Evolutionary conservation across 2,888 invertebrate genomes (phyloP).

Genomic region (Perithous albicinctus): DNA sequence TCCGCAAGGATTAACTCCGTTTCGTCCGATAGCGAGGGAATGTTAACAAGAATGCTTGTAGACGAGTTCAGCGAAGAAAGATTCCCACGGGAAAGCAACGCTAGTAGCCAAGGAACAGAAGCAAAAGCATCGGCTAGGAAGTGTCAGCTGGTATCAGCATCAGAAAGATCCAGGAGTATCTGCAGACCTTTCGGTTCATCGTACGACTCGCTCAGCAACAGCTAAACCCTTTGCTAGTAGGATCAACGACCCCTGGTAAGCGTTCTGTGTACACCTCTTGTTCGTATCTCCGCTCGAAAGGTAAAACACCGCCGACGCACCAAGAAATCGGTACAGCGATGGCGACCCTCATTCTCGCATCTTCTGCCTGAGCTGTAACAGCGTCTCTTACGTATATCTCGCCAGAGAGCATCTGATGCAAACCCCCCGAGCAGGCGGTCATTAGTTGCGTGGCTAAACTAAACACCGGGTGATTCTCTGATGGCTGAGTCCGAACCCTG

Average conservation of each 20-base stretch:
- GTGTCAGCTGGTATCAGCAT: conserved; percentile 51
- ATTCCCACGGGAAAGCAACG: conserved; percentile 57
- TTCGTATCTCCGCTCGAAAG: background rate
- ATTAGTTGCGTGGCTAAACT: conserved; percentile 54
- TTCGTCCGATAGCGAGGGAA: conserved; percentile 8
- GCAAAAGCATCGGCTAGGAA: conserved; percentile 31
- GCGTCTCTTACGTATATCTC: conserved; percentile 14
- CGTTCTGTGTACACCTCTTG: background rate
- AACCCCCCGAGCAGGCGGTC: conserved; percentile 41
- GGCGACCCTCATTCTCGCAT: conserved; percentile 10
- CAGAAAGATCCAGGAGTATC: conserved; percentile 40
- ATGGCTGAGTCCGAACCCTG: conserved; percentile 56
- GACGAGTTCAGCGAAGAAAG: conserved; percentile 23
- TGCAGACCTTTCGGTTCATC: conserved; percentile 58
- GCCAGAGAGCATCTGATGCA: background rate
- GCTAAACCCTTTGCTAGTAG: conserved; percentile 13
- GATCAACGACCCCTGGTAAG: conserved; percentile 63
- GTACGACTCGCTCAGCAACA: conserved; percentile 33
- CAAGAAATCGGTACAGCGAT: conserved; percentile 57
- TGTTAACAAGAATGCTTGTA: conserved; percentile 5
- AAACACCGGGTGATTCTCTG: conserved; percentile 49
- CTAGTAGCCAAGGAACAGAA: conserved; percentile 24
- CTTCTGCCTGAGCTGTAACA: background rate
- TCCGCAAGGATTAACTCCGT: conserved; percentile 37
- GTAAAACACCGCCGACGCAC: conserved; percentile 48